Evolutionary conservation across 2,797 vertebrate species (phyloP).

Genomic region (Pangasius mekongensis): DNA sequence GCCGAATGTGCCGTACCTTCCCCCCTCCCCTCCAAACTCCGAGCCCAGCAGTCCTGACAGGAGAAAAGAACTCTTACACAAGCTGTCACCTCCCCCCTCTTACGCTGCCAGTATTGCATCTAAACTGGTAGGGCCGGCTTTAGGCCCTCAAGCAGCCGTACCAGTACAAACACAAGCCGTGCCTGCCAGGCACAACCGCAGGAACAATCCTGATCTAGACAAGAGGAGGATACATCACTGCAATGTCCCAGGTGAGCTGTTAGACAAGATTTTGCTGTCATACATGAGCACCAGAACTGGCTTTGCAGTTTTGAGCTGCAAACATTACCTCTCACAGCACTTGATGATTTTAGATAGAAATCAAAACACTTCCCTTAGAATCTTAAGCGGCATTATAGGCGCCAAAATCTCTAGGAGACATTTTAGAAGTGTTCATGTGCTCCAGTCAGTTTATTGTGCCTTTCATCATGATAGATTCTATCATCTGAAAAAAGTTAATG

Average conservation of each 20-base stretch:
- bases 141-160: slow-evolving; percentile 74
- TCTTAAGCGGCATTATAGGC: no score
- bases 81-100: slow-evolving; percentile 90
- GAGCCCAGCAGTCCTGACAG: slow-evolving; percentile 93
- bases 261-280: not conserved
- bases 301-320: slow-evolving; percentile 13
- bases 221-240: slow-evolving; percentile 97
- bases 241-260: slow-evolving; percentile 85
- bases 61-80: slow-evolving; percentile 88
- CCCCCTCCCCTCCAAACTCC: slow-evolving; percentile 93
- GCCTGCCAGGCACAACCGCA: slow-evolving; percentile 83
- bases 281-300: not conserved
- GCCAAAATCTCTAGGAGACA: not conserved
- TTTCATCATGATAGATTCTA: not conserved
- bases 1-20: slow-evolving; percentile 85
- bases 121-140: slow-evolving; percentile 85
- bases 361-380: not conserved
- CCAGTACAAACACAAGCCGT: slow-evolving; percentile 78
- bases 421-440: not conserved
- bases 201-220: slow-evolving; percentile 95
- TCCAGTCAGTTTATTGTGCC: not conserved
- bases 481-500: not conserved
- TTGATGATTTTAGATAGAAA: not conserved
- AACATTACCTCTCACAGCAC: not conserved
- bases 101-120: slow-evolving; percentile 93